Evolutionary conservation across 2,113 vertebrate genomes (phyloP).

Genomic region (Lagopus leucura): DNA sequence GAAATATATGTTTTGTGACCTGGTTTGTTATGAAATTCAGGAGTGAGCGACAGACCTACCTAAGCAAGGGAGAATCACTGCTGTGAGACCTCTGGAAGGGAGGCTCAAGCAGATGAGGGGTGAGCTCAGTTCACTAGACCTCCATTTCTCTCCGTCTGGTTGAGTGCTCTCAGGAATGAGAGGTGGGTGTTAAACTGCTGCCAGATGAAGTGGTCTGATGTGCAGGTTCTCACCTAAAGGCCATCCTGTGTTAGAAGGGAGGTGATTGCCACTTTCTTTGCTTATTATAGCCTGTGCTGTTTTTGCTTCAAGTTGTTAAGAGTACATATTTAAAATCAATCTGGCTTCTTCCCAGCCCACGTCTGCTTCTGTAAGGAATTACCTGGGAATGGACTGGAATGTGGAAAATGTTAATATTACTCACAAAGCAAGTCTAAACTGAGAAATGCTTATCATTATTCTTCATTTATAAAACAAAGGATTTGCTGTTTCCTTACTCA

Average conservation of each 20-base stretch:
- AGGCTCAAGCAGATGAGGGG: background rate
- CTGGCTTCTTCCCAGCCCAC: background rate
- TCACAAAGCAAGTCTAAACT: background rate
- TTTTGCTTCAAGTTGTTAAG: background rate
- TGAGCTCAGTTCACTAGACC: background rate
- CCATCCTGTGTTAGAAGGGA: background rate
- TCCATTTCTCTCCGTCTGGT: background rate
- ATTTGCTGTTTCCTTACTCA: background rate
- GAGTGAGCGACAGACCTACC: background rate
- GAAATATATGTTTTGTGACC: background rate
- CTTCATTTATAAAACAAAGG: background rate
- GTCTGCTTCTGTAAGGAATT: background rate
- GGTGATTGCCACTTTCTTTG: background rate
- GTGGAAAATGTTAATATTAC: background rate
- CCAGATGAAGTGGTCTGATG: background rate
- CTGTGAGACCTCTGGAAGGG: background rate
- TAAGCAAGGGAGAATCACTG: background rate
- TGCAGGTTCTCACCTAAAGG: fast-evolving
- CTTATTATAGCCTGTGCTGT: background rate
- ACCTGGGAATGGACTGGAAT: background rate
- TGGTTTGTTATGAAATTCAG: background rate
- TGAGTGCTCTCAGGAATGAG: background rate
- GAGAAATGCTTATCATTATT: background rate
- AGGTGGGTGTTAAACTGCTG: background rate
- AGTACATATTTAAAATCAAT: background rate